Evolutionary conservation across 2,888 invertebrate genomes (phyloP), one percentile per base, ranked within the genome.

Genomic region (Schizaphis graminum): DNA sequence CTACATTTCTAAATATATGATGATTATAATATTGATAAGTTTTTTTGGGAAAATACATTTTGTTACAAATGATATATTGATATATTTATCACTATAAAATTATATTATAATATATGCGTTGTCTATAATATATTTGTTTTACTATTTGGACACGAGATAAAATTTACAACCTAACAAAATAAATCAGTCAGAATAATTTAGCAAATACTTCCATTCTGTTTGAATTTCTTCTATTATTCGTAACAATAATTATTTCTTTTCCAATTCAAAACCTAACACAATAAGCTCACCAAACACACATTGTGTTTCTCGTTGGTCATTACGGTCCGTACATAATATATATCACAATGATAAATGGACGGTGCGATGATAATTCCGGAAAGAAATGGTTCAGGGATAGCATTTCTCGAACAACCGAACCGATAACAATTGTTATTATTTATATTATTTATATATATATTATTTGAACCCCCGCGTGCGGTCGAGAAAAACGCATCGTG

Each of bases 351-450:
- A 77, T 77, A 35, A 77, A 77, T 77, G 77, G 77, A 49, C 53
- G 35, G 35, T 56, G 88, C 88, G 49, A 24, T n/a, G 49, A 49
- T n/a, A 53, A 53, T n/a, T 87, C 87, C 35, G 88, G 88, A 88
- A 88, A 88, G 53, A 88, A 53, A 88, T 56, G 88, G 88, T 56
- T n/a, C 41, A 35, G 77, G 77, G 77, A 77, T 35, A 35, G 53
- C 4, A 53, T 49, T 24, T n/a, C 56, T 56, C 53, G 21, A 88
- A 88, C 35, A 77, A 77, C 77, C 35, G 35, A 11, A 88, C 56
- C 56, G 35, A n/a, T 53, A 88, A 56, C 35, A 35, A 88, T 53
- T 35, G 88, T 87, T 87, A 87, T 49, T 49, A 53, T 53, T 53
- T 53, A 53, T 53, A 53, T 87, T 44, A 44, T 44, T 44, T 44